Evolutionary conservation across 2,113 vertebrate genomes (phyloP), one percentile per base, ranked within the genome.

Genomic region (Brachypteracias leptosomus): DNA sequence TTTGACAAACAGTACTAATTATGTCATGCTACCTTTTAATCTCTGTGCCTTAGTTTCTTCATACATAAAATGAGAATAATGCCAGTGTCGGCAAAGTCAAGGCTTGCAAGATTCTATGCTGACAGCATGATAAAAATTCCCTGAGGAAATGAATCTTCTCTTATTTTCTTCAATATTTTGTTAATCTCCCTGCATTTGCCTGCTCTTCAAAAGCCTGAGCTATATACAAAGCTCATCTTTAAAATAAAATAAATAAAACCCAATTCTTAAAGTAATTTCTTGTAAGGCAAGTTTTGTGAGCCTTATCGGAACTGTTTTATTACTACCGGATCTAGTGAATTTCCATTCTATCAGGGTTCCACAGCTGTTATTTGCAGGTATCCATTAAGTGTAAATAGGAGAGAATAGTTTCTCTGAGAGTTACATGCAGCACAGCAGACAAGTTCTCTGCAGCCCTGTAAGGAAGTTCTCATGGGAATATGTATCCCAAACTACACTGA

Each of bases 371-470:
- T 18, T 63, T 84, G 13, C 19, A 82, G 67, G 52, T 55, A 40
- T 68, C 63, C 7, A 8, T 58, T 5, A 58, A 38, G 26, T 7
- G 26, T 47, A 35, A 82, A 36, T 19, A 38, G 31, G 44, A 72
- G 14, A 46, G 25, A 68, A 15, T 13, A 16, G 5, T 31, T 63
- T 29, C 38, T 28, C 17, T 16, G 11, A 29, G 25, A 84, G 36
- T 38, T 65, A 9, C 4, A 1, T 6, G 21, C 0, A 5, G n/a
- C 20, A 25, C 33, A 24, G 35, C 0, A 5, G 26, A 28, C 3
- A 36, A 83, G 22, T 49, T 61, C 35, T 87, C 65, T 62, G 49
- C 26, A 66, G 57, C 12, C 17, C 28, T 38, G 16, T 29, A 13
- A 59, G 31, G 21, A 82, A 31, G 2, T 65, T 46, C 17, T 52